phyloP scores from a whole-genome alignment of 2,888 invertebrate species.

The Cerastis rubricosa region DNA sequence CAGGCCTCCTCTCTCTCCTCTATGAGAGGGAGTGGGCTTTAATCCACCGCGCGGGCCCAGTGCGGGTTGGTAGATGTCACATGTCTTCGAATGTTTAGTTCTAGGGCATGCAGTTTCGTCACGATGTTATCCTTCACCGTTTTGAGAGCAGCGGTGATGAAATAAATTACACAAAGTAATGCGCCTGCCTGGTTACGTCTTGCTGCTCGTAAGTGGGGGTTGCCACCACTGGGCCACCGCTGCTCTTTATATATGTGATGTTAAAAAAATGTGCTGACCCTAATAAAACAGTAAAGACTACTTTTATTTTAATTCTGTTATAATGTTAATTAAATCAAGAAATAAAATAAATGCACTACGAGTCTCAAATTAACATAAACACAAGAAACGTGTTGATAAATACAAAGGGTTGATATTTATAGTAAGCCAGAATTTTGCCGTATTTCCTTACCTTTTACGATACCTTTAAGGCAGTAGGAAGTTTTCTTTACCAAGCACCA shows the following conservation, averaged over 20 bases:
- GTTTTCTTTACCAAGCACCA: slow-evolving; percentile 4
- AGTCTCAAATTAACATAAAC: background rate
- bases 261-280: background rate
- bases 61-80: no score
- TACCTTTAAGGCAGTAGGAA: slow-evolving; percentile 4
- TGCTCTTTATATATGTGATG: background rate
- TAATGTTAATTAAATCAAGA: background rate
- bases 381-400: background rate
- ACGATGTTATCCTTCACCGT: no score
- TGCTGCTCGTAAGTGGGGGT: no score
- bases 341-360: background rate
- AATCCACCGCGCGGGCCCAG: no score
- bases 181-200: no score
- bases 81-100: no score
- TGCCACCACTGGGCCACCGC: no score
- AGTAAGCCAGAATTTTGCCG: background rate
- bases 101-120: no score
- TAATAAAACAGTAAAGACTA: background rate
- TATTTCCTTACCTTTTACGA: slow-evolving; percentile 39
- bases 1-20: no score
- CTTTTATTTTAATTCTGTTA: background rate
- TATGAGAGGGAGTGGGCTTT: no score
- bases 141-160: no score
- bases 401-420: background rate
- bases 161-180: no score